Evolutionary conservation across 2,113 vertebrate genomes (phyloP).

Genomic region (Dryoscopus gambensis): DNA sequence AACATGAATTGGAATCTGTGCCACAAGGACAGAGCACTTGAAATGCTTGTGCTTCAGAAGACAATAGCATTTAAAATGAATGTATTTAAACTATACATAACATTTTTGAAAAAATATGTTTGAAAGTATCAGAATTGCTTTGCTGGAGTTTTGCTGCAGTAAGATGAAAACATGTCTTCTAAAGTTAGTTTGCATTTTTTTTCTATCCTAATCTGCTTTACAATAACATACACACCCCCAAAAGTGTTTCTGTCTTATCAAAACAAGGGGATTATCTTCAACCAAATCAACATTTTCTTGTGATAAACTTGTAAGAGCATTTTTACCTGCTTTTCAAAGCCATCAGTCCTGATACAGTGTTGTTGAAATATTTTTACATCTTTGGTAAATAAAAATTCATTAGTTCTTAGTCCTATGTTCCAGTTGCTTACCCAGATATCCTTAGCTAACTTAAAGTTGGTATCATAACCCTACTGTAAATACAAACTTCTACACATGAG

Average conservation of each 20-base stretch:
- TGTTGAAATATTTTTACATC: slow-evolving; percentile 3
- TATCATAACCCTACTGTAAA: slow-evolving; percentile 73
- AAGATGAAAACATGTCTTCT: neutral
- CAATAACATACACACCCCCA: neutral
- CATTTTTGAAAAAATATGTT: neutral
- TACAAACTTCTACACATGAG: slow-evolving; percentile 69
- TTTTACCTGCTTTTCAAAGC: neutral
- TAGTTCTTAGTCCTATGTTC: slow-evolving; percentile 65
- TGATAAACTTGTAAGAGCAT: neutral
- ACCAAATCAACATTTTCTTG: neutral
- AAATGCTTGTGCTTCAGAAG: neutral
- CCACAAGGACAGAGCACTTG: neutral
- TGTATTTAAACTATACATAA: neutral
- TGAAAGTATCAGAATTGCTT: neutral
- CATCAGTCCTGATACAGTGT: neutral
- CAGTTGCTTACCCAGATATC: slow-evolving; percentile 63
- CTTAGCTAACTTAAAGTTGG: slow-evolving; percentile 71
- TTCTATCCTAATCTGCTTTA: neutral
- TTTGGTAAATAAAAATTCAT: slow-evolving; percentile 69
- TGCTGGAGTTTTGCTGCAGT: neutral
- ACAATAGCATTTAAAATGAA: neutral
- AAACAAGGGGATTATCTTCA: neutral
- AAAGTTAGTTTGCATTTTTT: neutral
- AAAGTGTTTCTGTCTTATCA: neutral
- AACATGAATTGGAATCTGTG: neutral